Conservation (phyloP, 2,113 vertebrate species). For the Vulpes ferrilata region DNA sequence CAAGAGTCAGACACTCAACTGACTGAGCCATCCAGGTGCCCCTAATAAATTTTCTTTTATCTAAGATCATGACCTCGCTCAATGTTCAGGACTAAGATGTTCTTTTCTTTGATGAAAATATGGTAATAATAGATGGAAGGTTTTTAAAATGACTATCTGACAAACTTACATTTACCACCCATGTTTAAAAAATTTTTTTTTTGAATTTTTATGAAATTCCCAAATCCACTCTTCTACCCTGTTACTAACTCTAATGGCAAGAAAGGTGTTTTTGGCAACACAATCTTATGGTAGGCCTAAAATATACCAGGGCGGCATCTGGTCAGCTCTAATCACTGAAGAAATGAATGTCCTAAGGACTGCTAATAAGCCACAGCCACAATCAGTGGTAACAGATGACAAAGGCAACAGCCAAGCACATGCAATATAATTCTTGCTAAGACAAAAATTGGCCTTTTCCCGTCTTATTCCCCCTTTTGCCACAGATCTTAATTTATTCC, state of each 20-base stretch:
- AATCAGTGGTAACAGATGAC: not conserved
- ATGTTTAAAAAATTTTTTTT: not conserved
- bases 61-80: not conserved
- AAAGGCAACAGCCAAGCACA: not conserved
- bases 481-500: not conserved
- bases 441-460: not conserved
- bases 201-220: not conserved
- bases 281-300: not conserved
- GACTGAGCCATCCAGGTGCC: not conserved
- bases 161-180: not conserved
- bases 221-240: not conserved
- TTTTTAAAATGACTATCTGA: not conserved
- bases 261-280: not conserved
- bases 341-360: not conserved
- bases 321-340: not conserved
- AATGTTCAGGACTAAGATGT: not conserved
- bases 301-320: not conserved
- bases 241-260: not conserved
- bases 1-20: not conserved
- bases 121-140: not conserved
- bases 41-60: not conserved
- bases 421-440: not conserved
- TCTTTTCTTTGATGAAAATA: not conserved
- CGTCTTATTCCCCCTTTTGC: not conserved
- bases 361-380: not conserved